phyloP scores from a whole-genome alignment of 1,140 invertebrate species.

The Drosophila auraria region DNA sequence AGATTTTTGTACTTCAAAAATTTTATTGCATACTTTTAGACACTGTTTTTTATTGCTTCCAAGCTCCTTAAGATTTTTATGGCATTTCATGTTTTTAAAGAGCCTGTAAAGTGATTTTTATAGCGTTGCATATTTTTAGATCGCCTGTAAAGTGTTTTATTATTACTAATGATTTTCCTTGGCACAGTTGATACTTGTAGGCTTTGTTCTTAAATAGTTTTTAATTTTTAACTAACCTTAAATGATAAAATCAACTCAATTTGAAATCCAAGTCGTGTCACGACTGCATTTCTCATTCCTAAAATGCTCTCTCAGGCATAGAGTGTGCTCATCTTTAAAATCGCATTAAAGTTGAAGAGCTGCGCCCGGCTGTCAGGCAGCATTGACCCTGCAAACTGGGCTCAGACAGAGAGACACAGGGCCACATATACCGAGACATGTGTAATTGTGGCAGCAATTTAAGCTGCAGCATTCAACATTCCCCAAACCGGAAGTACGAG shows the following conservation, averaged over 20 bases:
- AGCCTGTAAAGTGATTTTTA: not conserved
- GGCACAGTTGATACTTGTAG: too few relatives aligned
- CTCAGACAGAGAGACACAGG: slow-evolving; percentile 33
- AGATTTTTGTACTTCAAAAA: too few relatives aligned
- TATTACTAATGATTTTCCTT: too few relatives aligned
- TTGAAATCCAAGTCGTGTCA: slow-evolving; percentile 3
- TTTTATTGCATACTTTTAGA: not conserved
- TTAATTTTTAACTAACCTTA: not conserved
- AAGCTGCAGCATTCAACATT: slow-evolving; percentile 70
- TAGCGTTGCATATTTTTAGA: too few relatives aligned
- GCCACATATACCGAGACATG: slow-evolving; percentile 58
- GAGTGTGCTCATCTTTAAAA: slow-evolving; percentile 49
- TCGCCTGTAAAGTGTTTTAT: too few relatives aligned
- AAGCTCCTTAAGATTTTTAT: too few relatives aligned
- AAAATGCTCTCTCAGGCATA: not conserved
- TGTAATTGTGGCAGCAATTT: slow-evolving; percentile 82
- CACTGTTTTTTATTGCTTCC: not conserved
- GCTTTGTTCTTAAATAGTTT: not conserved
- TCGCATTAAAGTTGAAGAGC: slow-evolving; percentile 53
- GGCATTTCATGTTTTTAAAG: too few relatives aligned
- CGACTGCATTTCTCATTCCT: not conserved
- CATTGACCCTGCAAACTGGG: slow-evolving; percentile 74
- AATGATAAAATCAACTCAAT: not conserved
- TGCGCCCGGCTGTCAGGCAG: slow-evolving; percentile 45
- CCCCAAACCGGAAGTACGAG: slow-evolving; percentile 72